phyloP scores from a whole-genome alignment of 2,888 invertebrate species.

The Pseudoips prasinana region DNA sequence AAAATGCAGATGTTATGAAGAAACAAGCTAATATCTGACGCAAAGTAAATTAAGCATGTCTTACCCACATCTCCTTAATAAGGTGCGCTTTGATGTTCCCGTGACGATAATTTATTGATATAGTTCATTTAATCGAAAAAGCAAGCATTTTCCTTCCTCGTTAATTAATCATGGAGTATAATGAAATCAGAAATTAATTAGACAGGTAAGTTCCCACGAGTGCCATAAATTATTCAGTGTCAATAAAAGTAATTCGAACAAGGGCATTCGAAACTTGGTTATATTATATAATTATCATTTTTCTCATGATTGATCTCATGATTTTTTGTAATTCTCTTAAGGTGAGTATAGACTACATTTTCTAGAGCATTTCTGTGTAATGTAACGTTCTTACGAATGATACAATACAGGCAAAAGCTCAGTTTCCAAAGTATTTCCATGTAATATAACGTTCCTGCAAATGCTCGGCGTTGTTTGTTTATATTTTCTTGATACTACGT shows the following conservation, averaged over 20 bases:
- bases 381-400: too few species aligned
- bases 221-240: slow-evolving; percentile 1
- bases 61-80: slow-evolving; percentile 18
- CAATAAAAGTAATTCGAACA: slow-evolving; percentile 15
- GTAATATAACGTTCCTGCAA: too few species aligned
- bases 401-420: too few species aligned
- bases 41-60: slow-evolving; percentile 35
- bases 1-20: slow-evolving; percentile 59
- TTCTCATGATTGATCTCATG: too few species aligned
- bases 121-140: slow-evolving; percentile 13
- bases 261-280: too few species aligned
- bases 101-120: slow-evolving; percentile 21
- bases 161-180: neutral
- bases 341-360: too few species aligned
- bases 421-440: too few species aligned
- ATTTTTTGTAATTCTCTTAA: too few species aligned
- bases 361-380: too few species aligned
- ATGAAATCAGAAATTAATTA: slow-evolving; percentile 8
- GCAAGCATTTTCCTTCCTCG: slow-evolving; percentile 7
- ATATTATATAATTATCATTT: too few species aligned
- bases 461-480: too few species aligned
- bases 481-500: slow-evolving; percentile 58
- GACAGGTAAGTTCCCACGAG: neutral
- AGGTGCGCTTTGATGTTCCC: slow-evolving; percentile 32
- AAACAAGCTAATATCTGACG: slow-evolving; percentile 36